Evolutionary conservation across 2,888 invertebrate genomes (phyloP).

Genomic region (Agriopis aurantiaria): DNA sequence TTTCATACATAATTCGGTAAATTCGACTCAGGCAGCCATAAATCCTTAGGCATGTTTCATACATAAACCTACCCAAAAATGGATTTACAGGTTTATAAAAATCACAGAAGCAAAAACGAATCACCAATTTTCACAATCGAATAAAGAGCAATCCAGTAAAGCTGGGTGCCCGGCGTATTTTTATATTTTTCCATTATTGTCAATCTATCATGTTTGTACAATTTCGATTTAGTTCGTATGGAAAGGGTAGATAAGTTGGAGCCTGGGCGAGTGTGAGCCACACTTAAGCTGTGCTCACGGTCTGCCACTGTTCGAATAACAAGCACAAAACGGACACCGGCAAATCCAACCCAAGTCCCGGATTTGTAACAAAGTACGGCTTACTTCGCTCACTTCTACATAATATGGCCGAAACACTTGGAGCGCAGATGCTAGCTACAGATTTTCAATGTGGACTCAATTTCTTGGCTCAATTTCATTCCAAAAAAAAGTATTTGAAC

Average conservation of each 20-base stretch:
- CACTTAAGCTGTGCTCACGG: slow-evolving; percentile 60
- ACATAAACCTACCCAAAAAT: slow-evolving; percentile 23
- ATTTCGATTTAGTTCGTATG: slow-evolving; percentile 34
- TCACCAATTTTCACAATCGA: slow-evolving; percentile 32
- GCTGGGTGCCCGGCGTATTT: slow-evolving; percentile 21
- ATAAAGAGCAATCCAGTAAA: slow-evolving; percentile 31
- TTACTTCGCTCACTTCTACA: slow-evolving; percentile 72
- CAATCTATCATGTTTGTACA: slow-evolving; percentile 34
- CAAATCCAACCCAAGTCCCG: slow-evolving; percentile 77
- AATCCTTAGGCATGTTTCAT: slow-evolving; percentile 8
- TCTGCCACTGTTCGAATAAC: slow-evolving; percentile 72
- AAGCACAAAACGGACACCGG: slow-evolving; percentile 77
- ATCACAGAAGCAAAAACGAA: slow-evolving; percentile 35
- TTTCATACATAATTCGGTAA: neutral
- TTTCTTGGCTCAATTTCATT: slow-evolving; percentile 56
- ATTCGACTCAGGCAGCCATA: slow-evolving; percentile 3
- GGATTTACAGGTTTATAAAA: slow-evolving; percentile 35
- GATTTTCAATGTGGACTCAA: slow-evolving; percentile 69
- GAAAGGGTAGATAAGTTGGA: slow-evolving; percentile 30
- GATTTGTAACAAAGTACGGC: slow-evolving; percentile 81
- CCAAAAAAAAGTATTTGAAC: slow-evolving; percentile 28
- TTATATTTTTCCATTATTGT: slow-evolving; percentile 41
- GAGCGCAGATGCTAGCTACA: slow-evolving; percentile 68
- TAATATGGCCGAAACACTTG: slow-evolving; percentile 72
- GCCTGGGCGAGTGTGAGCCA: slow-evolving; percentile 44